Evolutionary conservation across 2,113 vertebrate species (phyloP).

Genomic region (Taurulus bubalis): DNA sequence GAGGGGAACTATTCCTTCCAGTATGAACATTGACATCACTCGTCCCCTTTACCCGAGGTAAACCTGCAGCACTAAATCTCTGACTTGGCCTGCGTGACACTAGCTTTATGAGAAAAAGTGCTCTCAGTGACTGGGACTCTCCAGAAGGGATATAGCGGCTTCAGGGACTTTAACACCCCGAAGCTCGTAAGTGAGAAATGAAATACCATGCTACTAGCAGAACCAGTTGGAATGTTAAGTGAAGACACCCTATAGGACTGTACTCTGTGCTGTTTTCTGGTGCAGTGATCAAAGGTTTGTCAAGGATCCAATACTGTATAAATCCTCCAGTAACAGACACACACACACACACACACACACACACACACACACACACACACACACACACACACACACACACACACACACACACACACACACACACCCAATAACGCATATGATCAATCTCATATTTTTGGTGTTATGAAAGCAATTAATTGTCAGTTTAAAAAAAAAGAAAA

Average conservation of each 20-base stretch:
- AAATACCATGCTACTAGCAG: constrained; percentile 23
- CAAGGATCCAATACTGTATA: constrained; percentile 39
- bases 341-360: constrained; percentile 20
- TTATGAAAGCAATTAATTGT: constrained; percentile 59
- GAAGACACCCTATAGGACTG: not conserved
- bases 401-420: constrained; percentile 24
- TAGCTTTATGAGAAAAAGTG: constrained; percentile 22
- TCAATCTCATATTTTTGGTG: constrained; percentile 58
- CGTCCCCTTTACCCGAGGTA: not conserved
- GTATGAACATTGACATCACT: constrained; percentile 20
- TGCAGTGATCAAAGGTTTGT: constrained; percentile 34
- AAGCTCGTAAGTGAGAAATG: constrained; percentile 27
- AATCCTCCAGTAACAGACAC: constrained; percentile 40
- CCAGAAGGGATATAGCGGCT: constrained; percentile 53
- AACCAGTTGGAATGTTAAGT: constrained; percentile 43
- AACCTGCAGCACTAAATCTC: constrained; percentile 19
- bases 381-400: constrained; percentile 32
- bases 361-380: constrained; percentile 20
- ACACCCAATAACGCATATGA: constrained; percentile 25
- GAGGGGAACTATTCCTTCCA: constrained; percentile 22
- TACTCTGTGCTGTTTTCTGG: constrained; percentile 33
- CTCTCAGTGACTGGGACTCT: constrained; percentile 29
- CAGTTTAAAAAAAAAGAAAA: constrained; percentile 52
- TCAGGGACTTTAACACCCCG: constrained; percentile 63
- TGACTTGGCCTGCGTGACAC: constrained; percentile 20